Base-by-base conservation (phyloP, 2,113 vertebrate genomes). In the Rafetus swinhoei region DNA sequence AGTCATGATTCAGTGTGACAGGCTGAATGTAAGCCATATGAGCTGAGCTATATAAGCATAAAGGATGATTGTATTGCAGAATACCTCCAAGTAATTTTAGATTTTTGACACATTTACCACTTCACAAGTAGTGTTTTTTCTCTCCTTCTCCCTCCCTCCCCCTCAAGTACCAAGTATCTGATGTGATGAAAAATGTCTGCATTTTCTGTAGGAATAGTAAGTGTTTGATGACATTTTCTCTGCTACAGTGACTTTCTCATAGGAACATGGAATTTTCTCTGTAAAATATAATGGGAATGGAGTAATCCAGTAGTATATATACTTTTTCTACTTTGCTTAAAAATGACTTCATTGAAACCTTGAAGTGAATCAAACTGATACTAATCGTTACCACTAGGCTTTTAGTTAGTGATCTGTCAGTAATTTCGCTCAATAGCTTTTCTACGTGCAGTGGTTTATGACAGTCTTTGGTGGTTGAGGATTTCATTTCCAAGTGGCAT, bases 21-120 rank as follows among this genome's bases (percentile, higher is more conserved):
- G 95, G 82, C 94, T 96, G 94, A 97, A 96, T 95, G 94, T 82
- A 93, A 97, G 96, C 97, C 95, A 95, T 95, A 95, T 95, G 96
- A 97, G 85, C 86, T 0, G 22, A 57, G 77, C 94, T 88, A 94
- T 85, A 3, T 72, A 4, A 35, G 93, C 95, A 93, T 95, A 95
- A 96, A 97, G 95, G 90, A 62, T 91, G 94, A 93, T 94, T 96
- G 95, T 95, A 86, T 95, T 94, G 91, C 90, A 57, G 91, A 97
- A 91, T 87, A 93, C 93, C 90, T 90, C 86, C 79, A 9, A 85
- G 95, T 92, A 83, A 93, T 95, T 94, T 62, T 72, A 72, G 79
- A 86, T 76, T 96, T 96, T 93, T 96, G 90, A 96, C 95, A 89
- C 93, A 81, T 93, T 93, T 93, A 90, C 88, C 11, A 9, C 94